Base-by-base conservation (phyloP, 2,888 invertebrate species). In the Caenorhabditis sulstoni region DNA sequence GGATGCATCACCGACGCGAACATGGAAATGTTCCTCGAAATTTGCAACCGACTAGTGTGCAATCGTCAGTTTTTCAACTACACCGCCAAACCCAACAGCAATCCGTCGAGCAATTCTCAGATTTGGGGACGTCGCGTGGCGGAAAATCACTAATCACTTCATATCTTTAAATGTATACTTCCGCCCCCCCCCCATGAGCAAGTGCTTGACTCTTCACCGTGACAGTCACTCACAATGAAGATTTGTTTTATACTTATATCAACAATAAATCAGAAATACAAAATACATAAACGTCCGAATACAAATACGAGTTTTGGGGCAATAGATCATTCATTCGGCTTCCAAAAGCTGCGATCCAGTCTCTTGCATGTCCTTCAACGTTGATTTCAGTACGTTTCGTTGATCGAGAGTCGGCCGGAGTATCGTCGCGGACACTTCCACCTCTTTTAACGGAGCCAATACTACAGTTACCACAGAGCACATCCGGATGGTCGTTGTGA, bases 381-480 rank as follows among this genome's bases (percentile, higher is more conserved):
- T 45, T 0, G 44, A 61, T n/a, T 66, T 44, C 9, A 65, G 41
- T 7, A 66, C 39, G 3, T 61, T 39, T 11, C 79, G 62, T 50
- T 79, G 68, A 4, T 55, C 57, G 3, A 67, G 45, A 0, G 58
- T 65, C 16, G 79, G 79, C 14, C 74, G 68, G 14, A 53, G 18
- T 23, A 79, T 68, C 3, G 37, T 53, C 12, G 74, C 79, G 18
- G 16, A 22, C n/a, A 57, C 58, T 3, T 79, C 65, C 9, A 61
- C n/a, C 0, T 68, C 68, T 52, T 70, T 70, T 0, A 22, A 1
- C 2, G 79, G 65, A 7, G 53, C 39, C 11, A 85, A 71, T 16
- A 71, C 61, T 3, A 84, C 84, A 12, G 74, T 67, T 11, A 85
- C 70, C 3, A 85, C 78, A 22, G 79, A 57, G 62, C 83, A 84